Percentiles rank a stretch among this genome's conserved stretches.
Conservation (phyloP, 1,140 invertebrate species). For the Apocrypta bakeri region DNA sequence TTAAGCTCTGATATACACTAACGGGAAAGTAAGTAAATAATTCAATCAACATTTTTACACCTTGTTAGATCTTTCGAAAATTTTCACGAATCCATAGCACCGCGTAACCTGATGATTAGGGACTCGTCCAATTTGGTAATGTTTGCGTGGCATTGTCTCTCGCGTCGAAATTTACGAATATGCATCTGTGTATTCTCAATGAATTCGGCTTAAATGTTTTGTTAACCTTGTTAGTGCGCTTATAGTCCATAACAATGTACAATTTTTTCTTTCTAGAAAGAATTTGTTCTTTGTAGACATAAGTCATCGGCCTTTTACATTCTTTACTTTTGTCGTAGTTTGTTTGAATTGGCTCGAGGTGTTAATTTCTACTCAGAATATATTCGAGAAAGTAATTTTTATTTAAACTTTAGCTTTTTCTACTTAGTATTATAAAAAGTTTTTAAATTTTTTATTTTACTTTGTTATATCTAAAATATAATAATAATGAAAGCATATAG, state of each 20-base stretch:
- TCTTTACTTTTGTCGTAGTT: neutral
- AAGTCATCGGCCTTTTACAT: neutral
- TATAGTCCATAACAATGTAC: slow-evolving; percentile 23
- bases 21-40: no score
- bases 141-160: no score
- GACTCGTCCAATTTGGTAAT: no score
- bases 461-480: no score
- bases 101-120: no score
- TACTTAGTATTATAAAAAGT: no score
- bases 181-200: slow-evolving; percentile 30
- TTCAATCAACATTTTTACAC: neutral
- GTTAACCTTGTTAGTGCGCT: slow-evolving; percentile 5
- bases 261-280: neutral
- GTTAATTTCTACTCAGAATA: neutral
- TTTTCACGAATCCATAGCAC: neutral
- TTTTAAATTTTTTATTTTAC: no score
- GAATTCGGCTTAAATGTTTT: slow-evolving; percentile 22
- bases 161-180: no score
- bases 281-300: neutral
- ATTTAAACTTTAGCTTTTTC: neutral
- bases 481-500: no score
- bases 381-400: no score
- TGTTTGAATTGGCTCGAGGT: neutral
- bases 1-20: neutral
- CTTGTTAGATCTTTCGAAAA: neutral